These are phyloP conservation scores for Megatriorchis doriae DNA, from an alignment of 2,113 vertebrate genomes.

Conservation along the genomic window DNA sequence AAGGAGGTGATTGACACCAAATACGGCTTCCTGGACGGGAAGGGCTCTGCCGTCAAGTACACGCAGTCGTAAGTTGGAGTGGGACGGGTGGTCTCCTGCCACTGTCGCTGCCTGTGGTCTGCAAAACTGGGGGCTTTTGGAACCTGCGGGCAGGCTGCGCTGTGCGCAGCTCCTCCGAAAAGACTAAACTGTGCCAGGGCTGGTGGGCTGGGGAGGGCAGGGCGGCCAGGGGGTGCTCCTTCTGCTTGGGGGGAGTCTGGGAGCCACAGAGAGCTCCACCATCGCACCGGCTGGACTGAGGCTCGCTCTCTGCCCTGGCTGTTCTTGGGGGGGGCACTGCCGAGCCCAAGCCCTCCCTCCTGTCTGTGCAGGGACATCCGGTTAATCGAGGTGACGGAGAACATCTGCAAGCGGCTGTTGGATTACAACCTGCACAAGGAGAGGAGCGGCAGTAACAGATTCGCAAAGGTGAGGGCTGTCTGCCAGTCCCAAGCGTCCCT, in stretches of 20 bases:
- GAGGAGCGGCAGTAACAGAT: constrained; percentile 91
- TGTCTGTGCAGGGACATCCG: constrained; percentile 83
- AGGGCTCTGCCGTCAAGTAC: constrained; percentile 88
- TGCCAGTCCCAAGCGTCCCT: background rate
- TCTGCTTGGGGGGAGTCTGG: background rate
- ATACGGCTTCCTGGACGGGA: constrained; percentile 88
- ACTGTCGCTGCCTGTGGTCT: fast-evolving
- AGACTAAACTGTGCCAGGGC: too few relatives aligned
- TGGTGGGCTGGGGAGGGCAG: background rate
- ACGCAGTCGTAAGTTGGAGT: constrained; percentile 88
- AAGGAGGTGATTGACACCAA: constrained; percentile 91
- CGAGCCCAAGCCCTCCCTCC: background rate
- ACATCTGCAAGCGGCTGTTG: constrained; percentile 92
- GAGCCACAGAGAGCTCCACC: fast-evolving
- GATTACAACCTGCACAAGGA: constrained; percentile 97
- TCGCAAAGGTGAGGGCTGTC: constrained; percentile 84
- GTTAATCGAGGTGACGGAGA: constrained; percentile 93
- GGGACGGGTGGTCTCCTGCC: fast-evolving
- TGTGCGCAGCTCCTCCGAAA: too few relatives aligned
- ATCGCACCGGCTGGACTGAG: fast-evolving
- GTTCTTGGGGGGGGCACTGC: background rate
- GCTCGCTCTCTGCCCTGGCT: background rate
- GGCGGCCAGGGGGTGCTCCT: fast-evolving
- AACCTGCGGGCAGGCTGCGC: background rate
- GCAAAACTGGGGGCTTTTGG: fast-evolving